phyloP scores from a whole-genome alignment of 2,888 invertebrate species.

The Ecdyonurus torrentis region DNA sequence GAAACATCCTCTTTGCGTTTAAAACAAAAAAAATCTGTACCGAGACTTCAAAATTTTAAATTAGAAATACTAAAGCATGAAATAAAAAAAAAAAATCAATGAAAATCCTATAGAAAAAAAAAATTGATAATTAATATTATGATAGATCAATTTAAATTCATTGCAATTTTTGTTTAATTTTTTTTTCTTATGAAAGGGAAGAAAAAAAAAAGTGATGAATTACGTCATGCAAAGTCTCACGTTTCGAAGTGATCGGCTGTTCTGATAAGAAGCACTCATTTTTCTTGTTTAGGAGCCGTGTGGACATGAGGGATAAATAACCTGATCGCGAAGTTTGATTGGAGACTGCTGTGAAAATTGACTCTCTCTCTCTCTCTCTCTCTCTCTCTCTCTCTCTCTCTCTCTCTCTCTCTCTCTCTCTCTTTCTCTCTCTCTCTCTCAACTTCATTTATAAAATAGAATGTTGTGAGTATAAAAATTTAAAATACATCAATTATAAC shows the following conservation, averaged over 20 bases:
- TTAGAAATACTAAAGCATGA: too few species aligned
- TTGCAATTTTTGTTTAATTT: not conserved
- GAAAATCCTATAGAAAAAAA: too few species aligned
- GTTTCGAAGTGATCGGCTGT: not conserved
- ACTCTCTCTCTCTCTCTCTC: constrained; percentile 9
- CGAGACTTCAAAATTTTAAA: too few species aligned
- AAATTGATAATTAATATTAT: too few species aligned
- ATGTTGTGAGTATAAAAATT: too few species aligned
- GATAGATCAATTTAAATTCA: too few species aligned
- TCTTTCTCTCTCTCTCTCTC: too few species aligned
- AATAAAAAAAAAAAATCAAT: too few species aligned
- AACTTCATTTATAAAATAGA: constrained; percentile 16
- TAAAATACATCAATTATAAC: too few species aligned
- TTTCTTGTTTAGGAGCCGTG: not conserved
- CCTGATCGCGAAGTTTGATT: not conserved
- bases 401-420: constrained; percentile 13
- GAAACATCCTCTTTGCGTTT: too few species aligned
- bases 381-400: constrained; percentile 10
- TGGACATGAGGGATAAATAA: not conserved
- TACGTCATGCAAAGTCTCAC: not conserved
- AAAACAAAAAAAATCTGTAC: too few species aligned
- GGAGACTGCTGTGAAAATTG: not conserved
- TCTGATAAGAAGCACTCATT: not conserved
- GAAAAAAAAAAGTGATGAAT: not conserved
- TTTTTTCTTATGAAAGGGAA: too few species aligned